phyloP scores from a whole-genome alignment of 2,888 invertebrate genomes.

The Pollenia angustigena region DNA sequence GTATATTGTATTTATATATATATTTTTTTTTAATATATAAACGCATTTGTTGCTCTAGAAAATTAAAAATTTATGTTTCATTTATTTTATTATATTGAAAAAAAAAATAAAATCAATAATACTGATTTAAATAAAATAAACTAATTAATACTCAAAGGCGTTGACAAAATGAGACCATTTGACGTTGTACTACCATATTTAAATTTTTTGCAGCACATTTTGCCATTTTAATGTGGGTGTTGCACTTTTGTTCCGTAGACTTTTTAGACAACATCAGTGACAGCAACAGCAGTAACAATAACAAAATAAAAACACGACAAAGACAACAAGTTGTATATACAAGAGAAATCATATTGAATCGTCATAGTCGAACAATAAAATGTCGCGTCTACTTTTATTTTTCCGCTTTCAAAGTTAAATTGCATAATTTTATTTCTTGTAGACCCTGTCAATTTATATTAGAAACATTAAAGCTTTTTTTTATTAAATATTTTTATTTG shows the following conservation, averaged over 20 bases:
- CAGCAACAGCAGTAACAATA: conserved; percentile 26
- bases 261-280: conserved; percentile 17
- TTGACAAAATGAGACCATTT: conserved; percentile 61
- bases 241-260: conserved; percentile 30
- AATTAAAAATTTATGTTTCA: not conserved
- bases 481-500: conserved; percentile 4
- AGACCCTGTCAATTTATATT: conserved; percentile 59
- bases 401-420: conserved; percentile 67
- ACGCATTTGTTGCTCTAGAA: not conserved
- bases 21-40: too few relatives aligned
- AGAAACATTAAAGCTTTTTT: conserved; percentile 43
- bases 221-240: conserved; percentile 58
- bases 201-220: conserved; percentile 36
- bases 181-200: conserved; percentile 44
- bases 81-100: not conserved
- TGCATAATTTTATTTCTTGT: conserved; percentile 55
- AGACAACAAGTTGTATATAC: conserved; percentile 10
- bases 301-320: not conserved
- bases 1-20: too few relatives aligned
- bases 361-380: conserved; percentile 34
- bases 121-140: conserved; percentile 10
- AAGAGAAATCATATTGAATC: conserved; percentile 22
- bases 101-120: too few relatives aligned
- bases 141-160: conserved; percentile 59
- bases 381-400: conserved; percentile 64